These are phyloP conservation scores for Notodonta dromedarius DNA, from an alignment of 2,888 invertebrate genomes.

Conservation along the genomic window DNA sequence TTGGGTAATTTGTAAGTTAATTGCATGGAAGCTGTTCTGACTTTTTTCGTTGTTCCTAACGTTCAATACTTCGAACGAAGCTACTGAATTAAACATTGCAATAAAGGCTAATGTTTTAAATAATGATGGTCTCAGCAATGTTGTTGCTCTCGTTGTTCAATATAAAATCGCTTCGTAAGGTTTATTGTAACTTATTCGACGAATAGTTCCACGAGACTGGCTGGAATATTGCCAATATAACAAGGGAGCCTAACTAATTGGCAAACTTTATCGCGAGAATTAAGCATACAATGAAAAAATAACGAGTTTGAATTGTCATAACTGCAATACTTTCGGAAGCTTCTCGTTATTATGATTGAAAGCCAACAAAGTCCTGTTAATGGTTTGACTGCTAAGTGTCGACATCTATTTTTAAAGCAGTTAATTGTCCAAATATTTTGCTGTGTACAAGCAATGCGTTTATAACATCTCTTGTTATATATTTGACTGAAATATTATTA, in stretches of 20 bases:
- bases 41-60: slow-evolving; percentile 10
- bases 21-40: slow-evolving; percentile 16
- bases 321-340: slow-evolving; percentile 27
- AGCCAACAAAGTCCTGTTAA: neutral
- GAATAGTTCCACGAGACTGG: slow-evolving; percentile 21
- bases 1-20: slow-evolving; percentile 23
- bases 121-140: neutral
- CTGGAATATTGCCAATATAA: slow-evolving; percentile 46
- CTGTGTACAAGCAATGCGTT: slow-evolving; percentile 8
- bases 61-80: neutral
- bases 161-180: slow-evolving; percentile 15
- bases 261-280: slow-evolving; percentile 48
- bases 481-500: neutral
- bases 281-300: slow-evolving; percentile 46
- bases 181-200: slow-evolving; percentile 19
- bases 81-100: slow-evolving; percentile 1
- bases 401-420: neutral
- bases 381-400: too few relatives aligned
- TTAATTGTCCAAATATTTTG: slow-evolving; percentile 2
- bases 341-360: slow-evolving; percentile 19
- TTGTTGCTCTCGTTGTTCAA: neutral
- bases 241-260: slow-evolving; percentile 48
- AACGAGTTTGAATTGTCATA: slow-evolving; percentile 30
- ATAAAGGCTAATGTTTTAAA: neutral
- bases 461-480: neutral